Evolutionary conservation across 92 coral and sea anemone species (phyloP).

Genomic region (Muricea muricata): DNA sequence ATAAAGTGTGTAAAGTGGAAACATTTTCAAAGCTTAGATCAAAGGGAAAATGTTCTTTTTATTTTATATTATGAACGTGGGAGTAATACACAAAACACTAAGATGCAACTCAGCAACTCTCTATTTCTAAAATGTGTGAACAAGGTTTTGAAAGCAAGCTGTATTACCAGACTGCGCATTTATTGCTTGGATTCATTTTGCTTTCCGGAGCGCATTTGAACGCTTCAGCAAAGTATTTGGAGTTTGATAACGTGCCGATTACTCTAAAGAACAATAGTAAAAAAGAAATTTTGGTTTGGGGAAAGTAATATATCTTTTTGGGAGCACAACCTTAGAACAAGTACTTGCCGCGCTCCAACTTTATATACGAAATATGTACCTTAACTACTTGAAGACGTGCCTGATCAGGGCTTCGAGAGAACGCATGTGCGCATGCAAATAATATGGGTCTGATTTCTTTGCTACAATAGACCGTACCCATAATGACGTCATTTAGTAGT

Average conservation of each 20-base stretch:
- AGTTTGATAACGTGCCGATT: slow-evolving; percentile 84
- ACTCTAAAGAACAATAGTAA: slow-evolving; percentile 63
- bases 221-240: slow-evolving; percentile 83
- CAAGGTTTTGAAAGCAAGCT: neutral
- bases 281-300: neutral
- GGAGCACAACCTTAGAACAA: too few species aligned
- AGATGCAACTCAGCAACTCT: too few species aligned
- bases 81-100: neutral
- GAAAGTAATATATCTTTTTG: neutral
- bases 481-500: too few species aligned
- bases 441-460: too few species aligned
- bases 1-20: neutral
- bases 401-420: too few species aligned
- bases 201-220: slow-evolving; percentile 72
- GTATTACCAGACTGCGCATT: slow-evolving; percentile 73
- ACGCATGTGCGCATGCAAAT: too few species aligned
- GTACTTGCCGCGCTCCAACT: too few species aligned
- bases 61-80: neutral
- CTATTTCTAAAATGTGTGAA: neutral
- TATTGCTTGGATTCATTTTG: slow-evolving; percentile 77
- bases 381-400: too few species aligned
- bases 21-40: neutral
- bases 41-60: neutral
- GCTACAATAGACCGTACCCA: too few species aligned
- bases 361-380: too few species aligned